Evolutionary conservation across 2,113 vertebrate species (phyloP).

Genomic region (Labeo rohita): DNA sequence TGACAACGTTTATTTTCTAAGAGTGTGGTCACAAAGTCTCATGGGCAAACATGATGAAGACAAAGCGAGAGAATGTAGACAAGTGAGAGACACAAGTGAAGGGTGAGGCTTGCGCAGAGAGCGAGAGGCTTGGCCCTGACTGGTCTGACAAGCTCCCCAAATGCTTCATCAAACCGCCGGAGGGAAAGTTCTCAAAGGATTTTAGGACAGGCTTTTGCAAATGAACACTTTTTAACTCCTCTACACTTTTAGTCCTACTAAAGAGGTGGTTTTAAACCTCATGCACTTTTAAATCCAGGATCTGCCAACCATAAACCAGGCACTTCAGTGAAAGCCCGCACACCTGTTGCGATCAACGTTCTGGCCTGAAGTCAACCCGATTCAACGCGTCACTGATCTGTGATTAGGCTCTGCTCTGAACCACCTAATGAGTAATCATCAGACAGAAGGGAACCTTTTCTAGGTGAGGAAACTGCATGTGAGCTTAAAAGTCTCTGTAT

Average conservation of each 20-base stretch:
- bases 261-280: neutral
- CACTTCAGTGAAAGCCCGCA: slow-evolving; percentile 10
- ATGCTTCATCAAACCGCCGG: slow-evolving; percentile 54
- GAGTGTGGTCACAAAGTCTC: slow-evolving; percentile 12
- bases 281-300: slow-evolving; percentile 5
- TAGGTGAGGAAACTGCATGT: neutral
- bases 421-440: neutral
- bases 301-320: neutral
- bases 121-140: slow-evolving; percentile 41
- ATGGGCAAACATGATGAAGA: slow-evolving; percentile 25
- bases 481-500: neutral
- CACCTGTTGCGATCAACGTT: slow-evolving; percentile 6
- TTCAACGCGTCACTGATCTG: neutral
- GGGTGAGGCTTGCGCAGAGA: slow-evolving; percentile 29
- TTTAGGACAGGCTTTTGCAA: slow-evolving; percentile 56
- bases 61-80: slow-evolving; percentile 31
- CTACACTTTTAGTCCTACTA: neutral
- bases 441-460: neutral
- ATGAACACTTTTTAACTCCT: slow-evolving; percentile 59
- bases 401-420: neutral
- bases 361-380: neutral
- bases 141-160: slow-evolving; percentile 69
- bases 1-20: slow-evolving; percentile 1
- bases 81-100: slow-evolving; percentile 20
- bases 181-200: slow-evolving; percentile 65